Evolutionary conservation across 2,797 vertebrate species (phyloP).

Genomic region (Tachyglossus aculeatus): DNA sequence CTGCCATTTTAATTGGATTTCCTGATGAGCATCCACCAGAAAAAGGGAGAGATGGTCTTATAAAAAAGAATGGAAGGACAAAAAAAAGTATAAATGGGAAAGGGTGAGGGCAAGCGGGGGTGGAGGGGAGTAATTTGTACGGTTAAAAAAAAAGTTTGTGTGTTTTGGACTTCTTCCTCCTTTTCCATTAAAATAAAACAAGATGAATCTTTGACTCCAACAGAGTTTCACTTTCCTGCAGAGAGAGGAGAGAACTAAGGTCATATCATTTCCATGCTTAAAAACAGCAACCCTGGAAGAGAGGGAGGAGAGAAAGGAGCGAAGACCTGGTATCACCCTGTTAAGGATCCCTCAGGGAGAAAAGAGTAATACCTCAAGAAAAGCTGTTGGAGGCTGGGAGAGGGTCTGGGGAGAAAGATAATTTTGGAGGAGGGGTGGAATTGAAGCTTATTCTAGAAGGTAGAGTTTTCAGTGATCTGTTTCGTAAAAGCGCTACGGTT

Average conservation of each 20-base stretch:
- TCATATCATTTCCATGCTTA: neutral
- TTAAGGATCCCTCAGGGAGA: neutral
- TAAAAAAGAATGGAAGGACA: conserved; percentile 12
- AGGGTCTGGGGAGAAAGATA: neutral
- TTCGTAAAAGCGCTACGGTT: neutral
- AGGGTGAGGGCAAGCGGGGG: conserved; percentile 1
- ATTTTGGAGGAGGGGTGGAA: neutral
- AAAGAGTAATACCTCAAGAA: neutral
- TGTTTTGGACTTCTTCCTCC: conserved; percentile 9
- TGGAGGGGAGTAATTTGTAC: neutral
- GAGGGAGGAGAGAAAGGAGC: neutral
- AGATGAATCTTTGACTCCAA: neutral
- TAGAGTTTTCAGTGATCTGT: neutral
- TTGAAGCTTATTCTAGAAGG: neutral
- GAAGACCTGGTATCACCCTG: too few relatives aligned
- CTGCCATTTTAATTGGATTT: conserved; percentile 43
- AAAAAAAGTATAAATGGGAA: neutral
- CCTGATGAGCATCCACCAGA: conserved; percentile 20
- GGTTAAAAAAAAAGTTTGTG: conserved; percentile 5
- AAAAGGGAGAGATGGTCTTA: conserved; percentile 39
- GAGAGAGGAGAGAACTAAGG: neutral
- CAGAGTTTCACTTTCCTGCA: neutral
- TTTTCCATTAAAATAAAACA: conserved; percentile 21
- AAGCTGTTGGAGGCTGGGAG: neutral
- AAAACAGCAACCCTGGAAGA: neutral